Evolutionary conservation across 2,113 vertebrate genomes (phyloP), one percentile per base, ranked within the genome.

Genomic region (Nothoprocta perdicaria): DNA sequence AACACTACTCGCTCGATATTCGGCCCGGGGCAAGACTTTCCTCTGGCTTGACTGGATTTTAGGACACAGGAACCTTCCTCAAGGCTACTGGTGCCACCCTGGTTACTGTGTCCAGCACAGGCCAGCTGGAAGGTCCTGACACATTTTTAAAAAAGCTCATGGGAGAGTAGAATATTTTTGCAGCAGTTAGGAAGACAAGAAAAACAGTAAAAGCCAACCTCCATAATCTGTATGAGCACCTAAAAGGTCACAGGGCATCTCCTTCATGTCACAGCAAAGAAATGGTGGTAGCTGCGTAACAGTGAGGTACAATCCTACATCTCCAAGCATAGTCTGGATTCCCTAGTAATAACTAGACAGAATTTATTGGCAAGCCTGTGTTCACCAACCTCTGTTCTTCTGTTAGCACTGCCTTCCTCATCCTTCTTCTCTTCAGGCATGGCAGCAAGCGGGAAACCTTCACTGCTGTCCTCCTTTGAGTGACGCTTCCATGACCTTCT

Each of bases 341-440:
- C 43, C 31, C 6, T 27, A 48, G 22, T 55, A 77, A 45, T 78
- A 92, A 57, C 29, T 1, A 0, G 7, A 27, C 3, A 5, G 63
- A 19, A 58, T 84, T 84, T 89, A 74, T 67, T 80, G 62, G 74
- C 80, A 91, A 74, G 14, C 40, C 55, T 80, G 61, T 7, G 5
- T 68, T 50, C 72, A 97, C 98, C 67, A 92, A 99, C 99, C 98
- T 99, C 99, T 0, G 98, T 96, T 94, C 98, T 99, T 86, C 98
- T 97, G 93, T 97, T 98, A 92, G 98, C 98, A 0, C 99, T 99
- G 87, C 99, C 99, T 92, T 99, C 99, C 82, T 99, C 99, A n/a
- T 98, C 98, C 43, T 95, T 98, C 93, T 95, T 98, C 86, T 98
- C 98, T 94, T 98, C 98, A 0, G 97, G 97, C 31, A 89, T 95